phyloP scores from a whole-genome alignment of 2,113 vertebrate genomes.

The Chaenogobius annularis region DNA sequence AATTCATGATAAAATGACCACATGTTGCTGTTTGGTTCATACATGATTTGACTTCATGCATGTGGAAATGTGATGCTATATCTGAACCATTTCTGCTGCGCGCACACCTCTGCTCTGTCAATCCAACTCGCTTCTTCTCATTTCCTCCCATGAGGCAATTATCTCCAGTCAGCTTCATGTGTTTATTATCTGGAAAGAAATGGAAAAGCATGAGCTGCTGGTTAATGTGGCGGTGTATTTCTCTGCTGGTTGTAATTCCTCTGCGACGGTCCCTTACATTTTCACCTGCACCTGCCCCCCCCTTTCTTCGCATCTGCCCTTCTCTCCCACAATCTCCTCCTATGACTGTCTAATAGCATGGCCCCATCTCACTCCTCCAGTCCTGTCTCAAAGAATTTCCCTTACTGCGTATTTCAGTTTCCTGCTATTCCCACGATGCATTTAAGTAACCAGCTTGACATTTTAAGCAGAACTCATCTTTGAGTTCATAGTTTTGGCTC shows the following conservation, averaged over 20 bases:
- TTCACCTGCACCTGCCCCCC: background rate
- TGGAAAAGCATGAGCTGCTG: background rate
- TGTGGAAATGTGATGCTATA: background rate
- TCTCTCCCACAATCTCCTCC: background rate
- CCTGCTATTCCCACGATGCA: background rate
- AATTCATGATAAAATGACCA: no score
- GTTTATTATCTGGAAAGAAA: slow-evolving; percentile 39
- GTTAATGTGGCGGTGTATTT: slow-evolving; percentile 30
- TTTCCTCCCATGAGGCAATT: slow-evolving; percentile 36
- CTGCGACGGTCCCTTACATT: slow-evolving; percentile 24
- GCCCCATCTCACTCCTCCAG: background rate
- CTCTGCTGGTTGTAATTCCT: slow-evolving; percentile 30
- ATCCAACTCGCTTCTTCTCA: slow-evolving; percentile 14
- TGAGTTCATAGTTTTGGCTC: no score
- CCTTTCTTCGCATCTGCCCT: background rate
- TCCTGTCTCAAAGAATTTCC: slow-evolving; percentile 6
- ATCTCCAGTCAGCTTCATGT: slow-evolving; percentile 52
- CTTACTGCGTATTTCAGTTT: background rate
- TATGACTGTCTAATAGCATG: background rate
- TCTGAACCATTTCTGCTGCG: slow-evolving; percentile 16
- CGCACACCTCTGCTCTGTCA: slow-evolving; percentile 31
- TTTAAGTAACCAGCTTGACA: background rate
- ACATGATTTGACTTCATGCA: background rate
- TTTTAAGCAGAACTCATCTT: background rate
- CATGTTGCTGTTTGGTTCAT: background rate